Evolutionary conservation across 2,113 vertebrate species (phyloP).

Genomic region (Carassius gibelio): DNA sequence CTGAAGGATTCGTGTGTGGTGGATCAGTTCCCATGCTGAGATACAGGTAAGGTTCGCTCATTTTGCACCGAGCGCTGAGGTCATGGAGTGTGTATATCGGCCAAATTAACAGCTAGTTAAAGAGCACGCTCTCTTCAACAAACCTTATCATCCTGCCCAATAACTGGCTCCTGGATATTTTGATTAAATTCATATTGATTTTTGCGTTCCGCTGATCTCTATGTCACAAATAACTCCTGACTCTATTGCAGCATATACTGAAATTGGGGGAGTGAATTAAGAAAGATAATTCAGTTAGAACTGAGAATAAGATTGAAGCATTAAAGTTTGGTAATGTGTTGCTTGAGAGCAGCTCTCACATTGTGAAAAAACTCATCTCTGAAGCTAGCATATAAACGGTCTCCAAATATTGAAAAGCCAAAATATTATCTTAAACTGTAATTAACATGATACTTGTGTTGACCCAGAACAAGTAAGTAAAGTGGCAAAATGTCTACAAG

Average conservation of each 20-base stretch:
- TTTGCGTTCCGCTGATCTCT: constrained; percentile 6
- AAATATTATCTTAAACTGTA: background rate
- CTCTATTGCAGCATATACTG: constrained; percentile 7
- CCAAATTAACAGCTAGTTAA: constrained; percentile 41
- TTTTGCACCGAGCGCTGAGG: background rate
- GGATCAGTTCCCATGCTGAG: background rate
- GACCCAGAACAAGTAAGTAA: too few relatives aligned
- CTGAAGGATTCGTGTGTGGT: background rate
- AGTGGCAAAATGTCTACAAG: background rate
- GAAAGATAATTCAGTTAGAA: background rate
- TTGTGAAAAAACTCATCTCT: background rate
- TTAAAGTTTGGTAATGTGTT: background rate
- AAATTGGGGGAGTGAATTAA: background rate
- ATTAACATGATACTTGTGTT: background rate
- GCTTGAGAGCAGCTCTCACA: background rate
- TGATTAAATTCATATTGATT: constrained; percentile 54
- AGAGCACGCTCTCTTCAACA: background rate
- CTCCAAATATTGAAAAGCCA: background rate
- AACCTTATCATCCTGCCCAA: constrained; percentile 17
- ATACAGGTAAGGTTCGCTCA: background rate
- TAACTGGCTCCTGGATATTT: constrained; percentile 48
- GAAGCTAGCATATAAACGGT: background rate
- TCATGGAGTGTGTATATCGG: constrained; percentile 24
- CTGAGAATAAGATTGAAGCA: background rate
- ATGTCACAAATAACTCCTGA: constrained; percentile 22